A percentile compares a stretch with the other conserved stretches of the same genome.
phyloP scores from a whole-genome alignment of 2,888 invertebrate species.

The Leptodirus hochenwartii region DNA sequence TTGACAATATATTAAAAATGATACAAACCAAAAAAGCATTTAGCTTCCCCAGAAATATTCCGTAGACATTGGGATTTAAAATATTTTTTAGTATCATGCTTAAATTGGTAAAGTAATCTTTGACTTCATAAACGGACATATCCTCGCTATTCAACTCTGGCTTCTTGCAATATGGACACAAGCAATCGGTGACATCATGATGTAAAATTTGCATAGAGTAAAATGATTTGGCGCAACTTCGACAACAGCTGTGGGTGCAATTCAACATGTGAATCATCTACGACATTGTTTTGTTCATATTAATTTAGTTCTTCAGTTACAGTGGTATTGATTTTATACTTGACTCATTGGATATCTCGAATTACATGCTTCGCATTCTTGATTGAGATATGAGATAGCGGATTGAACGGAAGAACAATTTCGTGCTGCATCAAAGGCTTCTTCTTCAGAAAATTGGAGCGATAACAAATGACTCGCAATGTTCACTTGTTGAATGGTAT shows the following conservation, averaged over 20 bases:
- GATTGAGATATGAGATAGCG: no score
- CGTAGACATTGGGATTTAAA: constrained; percentile 61
- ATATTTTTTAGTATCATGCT: constrained; percentile 77
- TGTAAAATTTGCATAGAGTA: constrained; percentile 83
- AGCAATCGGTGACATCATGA: constrained; percentile 73
- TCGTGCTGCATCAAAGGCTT: no score
- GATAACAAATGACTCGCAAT: no score
- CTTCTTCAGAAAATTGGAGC: no score
- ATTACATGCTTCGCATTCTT: no score
- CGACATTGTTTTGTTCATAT: no score
- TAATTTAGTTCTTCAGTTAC: constrained; percentile 2
- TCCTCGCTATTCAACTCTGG: constrained; percentile 61
- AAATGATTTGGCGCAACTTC: constrained; percentile 73
- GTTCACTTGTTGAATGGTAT: no score
- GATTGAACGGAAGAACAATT: no score
- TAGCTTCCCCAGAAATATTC: constrained; percentile 79
- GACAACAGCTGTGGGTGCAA: constrained; percentile 77
- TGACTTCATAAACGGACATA: constrained; percentile 44
- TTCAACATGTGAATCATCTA: constrained; percentile 83
- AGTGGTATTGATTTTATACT: neutral
- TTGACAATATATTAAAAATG: no score
- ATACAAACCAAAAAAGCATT: no score
- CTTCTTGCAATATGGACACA: constrained; percentile 79
- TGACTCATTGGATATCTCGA: neutral
- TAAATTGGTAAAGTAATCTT: constrained; percentile 79